Evolutionary conservation across 1,140 invertebrate species (phyloP).

Genomic region (Vollenhovia emeryi): DNA sequence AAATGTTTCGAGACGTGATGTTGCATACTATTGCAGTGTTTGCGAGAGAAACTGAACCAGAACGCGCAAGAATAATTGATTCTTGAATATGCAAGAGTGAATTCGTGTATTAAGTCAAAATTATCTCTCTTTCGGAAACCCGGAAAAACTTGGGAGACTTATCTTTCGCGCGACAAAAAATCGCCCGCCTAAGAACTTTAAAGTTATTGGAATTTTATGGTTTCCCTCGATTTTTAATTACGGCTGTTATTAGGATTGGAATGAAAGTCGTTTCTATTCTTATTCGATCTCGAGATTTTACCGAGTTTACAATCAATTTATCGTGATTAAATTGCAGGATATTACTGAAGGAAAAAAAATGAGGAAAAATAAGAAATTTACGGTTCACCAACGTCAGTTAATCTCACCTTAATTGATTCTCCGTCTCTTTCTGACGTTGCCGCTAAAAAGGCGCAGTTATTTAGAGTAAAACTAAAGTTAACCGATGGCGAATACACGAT

Average conservation of each 20-base stretch:
- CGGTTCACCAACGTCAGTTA: slow-evolving; percentile 39
- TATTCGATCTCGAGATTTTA: background rate
- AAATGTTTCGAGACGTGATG: background rate
- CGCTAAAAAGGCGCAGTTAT: background rate
- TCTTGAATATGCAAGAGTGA: background rate
- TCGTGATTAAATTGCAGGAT: slow-evolving; percentile 35
- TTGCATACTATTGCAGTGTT: background rate
- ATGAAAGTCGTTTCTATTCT: slow-evolving; percentile 38
- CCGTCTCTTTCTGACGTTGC: background rate
- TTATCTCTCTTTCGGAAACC: background rate
- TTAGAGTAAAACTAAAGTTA: slow-evolving; percentile 32
- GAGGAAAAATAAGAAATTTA: slow-evolving; percentile 27
- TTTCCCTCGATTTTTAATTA: slow-evolving; percentile 37
- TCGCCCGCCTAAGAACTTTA: background rate
- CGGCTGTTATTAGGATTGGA: background rate
- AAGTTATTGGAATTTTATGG: background rate
- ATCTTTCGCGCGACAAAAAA: background rate
- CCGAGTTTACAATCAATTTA: slow-evolving; percentile 35
- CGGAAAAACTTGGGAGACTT: background rate
- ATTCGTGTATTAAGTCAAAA: background rate
- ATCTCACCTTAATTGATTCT: slow-evolving; percentile 43
- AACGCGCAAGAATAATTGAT: slow-evolving; percentile 18
- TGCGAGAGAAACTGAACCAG: background rate
- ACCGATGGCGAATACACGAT: background rate
- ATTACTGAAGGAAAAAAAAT: slow-evolving; percentile 24